Percentiles rank a stretch among this genome's conserved stretches.
Evolutionary conservation across 2,888 invertebrate genomes (phyloP).

Genomic region (Orthosia incerta): DNA sequence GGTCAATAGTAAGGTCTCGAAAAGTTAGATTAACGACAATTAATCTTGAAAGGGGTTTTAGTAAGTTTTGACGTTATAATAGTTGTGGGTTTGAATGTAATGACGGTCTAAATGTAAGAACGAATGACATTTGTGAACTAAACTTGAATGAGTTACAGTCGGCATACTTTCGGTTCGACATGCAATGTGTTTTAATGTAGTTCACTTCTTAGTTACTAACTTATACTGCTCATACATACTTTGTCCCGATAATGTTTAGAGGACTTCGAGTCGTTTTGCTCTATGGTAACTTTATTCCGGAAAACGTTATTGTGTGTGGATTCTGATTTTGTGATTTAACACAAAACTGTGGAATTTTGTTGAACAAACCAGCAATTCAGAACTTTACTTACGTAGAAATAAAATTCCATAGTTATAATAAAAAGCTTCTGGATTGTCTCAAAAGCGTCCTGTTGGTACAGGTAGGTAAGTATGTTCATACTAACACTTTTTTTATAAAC

Average conservation of each 20-base stretch:
- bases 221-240: background rate
- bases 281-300: background rate
- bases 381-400: no score
- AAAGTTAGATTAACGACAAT: no score
- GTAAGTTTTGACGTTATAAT: slow-evolving; percentile 64
- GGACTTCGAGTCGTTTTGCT: background rate
- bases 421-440: no score
- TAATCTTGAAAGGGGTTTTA: background rate
- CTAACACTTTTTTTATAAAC: no score
- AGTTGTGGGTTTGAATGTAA: slow-evolving; percentile 60
- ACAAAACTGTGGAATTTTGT: no score
- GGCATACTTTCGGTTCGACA: background rate
- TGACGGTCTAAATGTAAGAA: slow-evolving; percentile 52
- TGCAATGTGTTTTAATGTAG: background rate
- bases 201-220: background rate
- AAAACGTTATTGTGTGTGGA: background rate
- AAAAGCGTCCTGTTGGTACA: no score
- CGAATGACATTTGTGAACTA: slow-evolving; percentile 45
- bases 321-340: background rate
- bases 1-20: no score
- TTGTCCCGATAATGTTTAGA: slow-evolving; percentile 1
- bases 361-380: no score
- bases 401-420: no score
- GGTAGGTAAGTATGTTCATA: no score
- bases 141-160: slow-evolving; percentile 11